phyloP scores from a whole-genome alignment of 2,888 invertebrate genomes.

The Luperina nickerlii region DNA sequence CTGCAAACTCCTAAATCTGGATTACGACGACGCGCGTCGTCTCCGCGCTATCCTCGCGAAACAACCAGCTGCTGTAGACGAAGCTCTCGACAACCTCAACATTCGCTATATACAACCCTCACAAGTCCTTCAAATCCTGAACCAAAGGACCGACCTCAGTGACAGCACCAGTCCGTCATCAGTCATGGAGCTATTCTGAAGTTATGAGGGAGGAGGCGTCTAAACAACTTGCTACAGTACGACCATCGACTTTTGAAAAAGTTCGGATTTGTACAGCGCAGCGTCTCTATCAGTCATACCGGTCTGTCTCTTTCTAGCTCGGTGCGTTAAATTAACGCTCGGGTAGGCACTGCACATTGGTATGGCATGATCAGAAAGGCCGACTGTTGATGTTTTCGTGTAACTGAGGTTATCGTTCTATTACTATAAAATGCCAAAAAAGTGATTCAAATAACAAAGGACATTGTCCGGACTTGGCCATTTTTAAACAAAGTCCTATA shows the following conservation, averaged over 20 bases:
- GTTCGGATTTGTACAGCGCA: slow-evolving; percentile 7
- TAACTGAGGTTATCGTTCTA: slow-evolving; percentile 19
- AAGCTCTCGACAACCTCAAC: slow-evolving; percentile 62
- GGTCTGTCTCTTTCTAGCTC: slow-evolving; percentile 15
- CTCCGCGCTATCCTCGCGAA: slow-evolving; percentile 91
- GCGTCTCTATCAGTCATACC: slow-evolving; percentile 1
- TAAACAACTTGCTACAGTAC: slow-evolving; percentile 62
- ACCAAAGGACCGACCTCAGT: slow-evolving; percentile 83
- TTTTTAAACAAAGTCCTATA: too few species aligned
- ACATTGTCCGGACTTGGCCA: too few species aligned
- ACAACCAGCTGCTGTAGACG: slow-evolving; percentile 60
- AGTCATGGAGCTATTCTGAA: slow-evolving; percentile 86
- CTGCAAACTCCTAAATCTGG: slow-evolving; percentile 93
- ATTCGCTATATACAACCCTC: slow-evolving; percentile 70
- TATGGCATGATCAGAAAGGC: slow-evolving; percentile 35
- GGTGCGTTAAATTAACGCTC: background rate
- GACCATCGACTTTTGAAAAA: slow-evolving; percentile 19
- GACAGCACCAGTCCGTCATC: slow-evolving; percentile 77
- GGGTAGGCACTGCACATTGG: background rate
- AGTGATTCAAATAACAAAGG: background rate
- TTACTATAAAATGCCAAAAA: too few species aligned
- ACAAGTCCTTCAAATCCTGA: slow-evolving; percentile 80
- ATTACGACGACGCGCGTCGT: slow-evolving; percentile 94
- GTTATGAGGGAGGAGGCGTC: slow-evolving; percentile 79
- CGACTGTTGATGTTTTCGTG: slow-evolving; percentile 45